Base-by-base conservation (phyloP, 2,113 vertebrate genomes). In the Brachypteracias leptosomus region DNA sequence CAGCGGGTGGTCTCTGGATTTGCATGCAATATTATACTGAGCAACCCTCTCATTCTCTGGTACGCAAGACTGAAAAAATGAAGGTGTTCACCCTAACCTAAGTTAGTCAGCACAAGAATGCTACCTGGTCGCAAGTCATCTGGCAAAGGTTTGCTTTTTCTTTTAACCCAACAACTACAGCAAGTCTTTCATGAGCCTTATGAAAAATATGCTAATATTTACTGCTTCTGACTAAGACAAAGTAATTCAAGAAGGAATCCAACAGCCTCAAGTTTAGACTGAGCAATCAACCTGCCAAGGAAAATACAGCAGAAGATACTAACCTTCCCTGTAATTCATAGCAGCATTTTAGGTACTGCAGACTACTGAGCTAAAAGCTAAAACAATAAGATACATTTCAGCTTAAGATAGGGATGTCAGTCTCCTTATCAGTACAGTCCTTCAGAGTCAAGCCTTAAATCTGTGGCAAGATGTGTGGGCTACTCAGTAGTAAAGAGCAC, bases 361-460 rank as follows among this genome's bases (percentile, higher is more conserved):
- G 72, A 74, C 31, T 81, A 46, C 17, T 58, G 59, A 72, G 87
- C 77, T 91, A 90, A 95, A 81, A 95, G 91, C 78, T 83, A 70
- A 89, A 96, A 88, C 91, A 95, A 47, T 62, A 77, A 88, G 79
- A 84, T 52, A 90, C 36, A 44, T 88, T 90, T 86, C 90, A 86
- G 25, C 68, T 59, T 77, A n/a, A 96, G 88, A 91, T 47, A 77
- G 33, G 38, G 76, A 89, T 95, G 94, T 90, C 88, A 95, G 76
- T 29, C 75, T 90, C 78, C 80, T 96, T 92, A 94, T 96, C 88
- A 83, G 81, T 47, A 62, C 58, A 68, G 55, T 80, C 74, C 63
- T 93, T 91, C 91, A 80, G 58, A 83, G 55, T n/a, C 67, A 86
- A 86, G 63, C 44, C 61, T 68, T 58, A 68, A 63, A 82, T 83